phyloP scores from a whole-genome alignment of 2,113 vertebrate genomes.

The Clarias macrocephalus region DNA sequence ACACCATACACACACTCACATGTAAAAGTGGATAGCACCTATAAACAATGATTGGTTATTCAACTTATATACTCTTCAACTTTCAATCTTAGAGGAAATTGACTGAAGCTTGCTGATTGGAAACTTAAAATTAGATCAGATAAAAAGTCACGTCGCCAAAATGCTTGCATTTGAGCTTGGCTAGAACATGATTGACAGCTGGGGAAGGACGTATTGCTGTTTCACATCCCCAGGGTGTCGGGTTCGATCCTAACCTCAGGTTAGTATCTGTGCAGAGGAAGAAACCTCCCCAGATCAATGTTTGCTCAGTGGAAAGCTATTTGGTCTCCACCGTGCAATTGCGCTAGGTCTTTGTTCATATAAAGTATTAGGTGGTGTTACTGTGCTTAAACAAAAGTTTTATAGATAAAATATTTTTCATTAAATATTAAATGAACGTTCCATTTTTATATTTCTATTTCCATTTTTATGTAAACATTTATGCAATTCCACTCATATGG shows the following conservation, averaged over 20 bases:
- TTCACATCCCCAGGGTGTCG: neutral
- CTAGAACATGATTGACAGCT: conserved; percentile 13
- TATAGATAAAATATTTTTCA: neutral
- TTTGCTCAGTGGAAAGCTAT: neutral
- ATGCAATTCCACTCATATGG: neutral
- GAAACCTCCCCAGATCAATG: neutral
- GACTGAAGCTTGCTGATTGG: neutral
- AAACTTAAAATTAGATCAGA: neutral
- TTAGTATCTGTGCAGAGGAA: neutral
- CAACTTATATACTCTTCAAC: neutral
- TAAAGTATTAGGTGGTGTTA: neutral
- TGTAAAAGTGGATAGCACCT: neutral
- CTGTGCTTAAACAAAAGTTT: neutral
- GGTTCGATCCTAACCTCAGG: neutral
- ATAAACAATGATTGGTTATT: neutral
- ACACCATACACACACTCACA: neutral
- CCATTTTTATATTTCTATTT: too few species aligned
- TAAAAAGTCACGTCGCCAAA: neutral
- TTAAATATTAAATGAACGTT: too few species aligned
- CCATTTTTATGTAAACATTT: neutral
- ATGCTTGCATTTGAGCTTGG: neutral
- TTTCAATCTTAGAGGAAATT: neutral
- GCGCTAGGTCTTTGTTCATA: neutral
- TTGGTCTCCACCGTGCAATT: neutral
- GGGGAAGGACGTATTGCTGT: neutral